These are phyloP conservation scores for Polydrusus tereticollis DNA, from an alignment of 2,888 invertebrate species.

Conservation along the genomic window DNA sequence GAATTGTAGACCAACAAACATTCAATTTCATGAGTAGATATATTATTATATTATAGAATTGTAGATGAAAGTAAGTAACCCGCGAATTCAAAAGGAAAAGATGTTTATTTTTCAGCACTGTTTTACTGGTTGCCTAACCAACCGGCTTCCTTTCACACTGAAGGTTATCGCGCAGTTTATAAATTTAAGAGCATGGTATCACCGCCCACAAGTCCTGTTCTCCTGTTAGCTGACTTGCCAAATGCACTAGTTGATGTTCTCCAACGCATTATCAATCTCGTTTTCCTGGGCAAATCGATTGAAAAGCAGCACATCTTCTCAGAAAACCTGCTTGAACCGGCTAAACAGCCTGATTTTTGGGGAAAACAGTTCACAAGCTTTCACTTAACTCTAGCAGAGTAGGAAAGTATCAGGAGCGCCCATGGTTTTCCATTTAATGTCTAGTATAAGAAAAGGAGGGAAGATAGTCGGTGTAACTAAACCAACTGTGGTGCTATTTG, in stretches of 20 bases:
- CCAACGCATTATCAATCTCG: slow-evolving; percentile 19
- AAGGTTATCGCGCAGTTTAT: background rate
- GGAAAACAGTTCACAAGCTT: background rate
- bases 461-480: background rate
- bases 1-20: too few relatives aligned
- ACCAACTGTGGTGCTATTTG: too few relatives aligned
- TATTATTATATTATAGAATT: too few relatives aligned
- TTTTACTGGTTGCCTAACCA: background rate
- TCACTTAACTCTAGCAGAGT: background rate
- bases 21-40: too few relatives aligned
- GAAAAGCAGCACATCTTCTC: slow-evolving; percentile 16
- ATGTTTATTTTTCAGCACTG: too few relatives aligned
- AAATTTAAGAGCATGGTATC: background rate
- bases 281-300: slow-evolving; percentile 13
- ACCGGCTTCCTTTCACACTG: background rate
- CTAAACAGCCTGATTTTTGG: slow-evolving; percentile 1
- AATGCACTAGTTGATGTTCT: slow-evolving; percentile 64
- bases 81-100: too few relatives aligned
- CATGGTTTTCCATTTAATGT: too few relatives aligned
- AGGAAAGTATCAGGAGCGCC: background rate
- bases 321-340: slow-evolving; percentile 14
- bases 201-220: slow-evolving; percentile 51
- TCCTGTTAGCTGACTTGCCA: slow-evolving; percentile 58
- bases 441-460: background rate
- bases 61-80: too few relatives aligned